Evolutionary conservation across 2,797 vertebrate species (phyloP).

Genomic region (Trichosurus vulpecula): DNA sequence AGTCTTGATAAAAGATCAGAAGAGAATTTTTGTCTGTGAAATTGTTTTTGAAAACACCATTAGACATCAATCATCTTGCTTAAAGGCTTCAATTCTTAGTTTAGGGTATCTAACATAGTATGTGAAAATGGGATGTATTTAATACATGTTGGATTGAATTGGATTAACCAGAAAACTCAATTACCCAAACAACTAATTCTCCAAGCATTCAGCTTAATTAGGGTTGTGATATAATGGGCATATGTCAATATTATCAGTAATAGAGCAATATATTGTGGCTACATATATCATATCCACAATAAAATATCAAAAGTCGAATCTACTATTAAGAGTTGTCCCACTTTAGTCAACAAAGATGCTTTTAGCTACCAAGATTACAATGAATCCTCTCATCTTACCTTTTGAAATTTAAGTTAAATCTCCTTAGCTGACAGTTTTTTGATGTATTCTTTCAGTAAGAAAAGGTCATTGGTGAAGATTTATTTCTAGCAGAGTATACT

Average conservation of each 20-base stretch:
- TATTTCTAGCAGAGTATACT: not conserved
- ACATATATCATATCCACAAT: not conserved
- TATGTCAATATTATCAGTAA: not conserved
- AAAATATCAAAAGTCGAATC: not conserved
- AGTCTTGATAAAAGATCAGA: not conserved
- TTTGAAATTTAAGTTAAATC: not conserved
- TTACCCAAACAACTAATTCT: not conserved
- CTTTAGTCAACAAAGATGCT: not conserved
- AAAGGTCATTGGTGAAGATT: not conserved
- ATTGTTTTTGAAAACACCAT: not conserved
- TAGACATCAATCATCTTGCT: not conserved
- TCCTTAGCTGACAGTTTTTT: not conserved
- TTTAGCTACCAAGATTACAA: not conserved
- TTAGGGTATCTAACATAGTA: not conserved
- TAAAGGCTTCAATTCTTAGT: not conserved
- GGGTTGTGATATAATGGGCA: not conserved
- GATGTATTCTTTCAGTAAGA: not conserved
- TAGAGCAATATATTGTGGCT: not conserved
- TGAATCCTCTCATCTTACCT: not conserved
- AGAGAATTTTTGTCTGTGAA: not conserved
- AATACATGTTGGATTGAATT: not conserved
- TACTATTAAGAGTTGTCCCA: not conserved
- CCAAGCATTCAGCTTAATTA: not conserved
- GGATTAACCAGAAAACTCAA: not conserved
- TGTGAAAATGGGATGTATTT: not conserved